phyloP scores from a whole-genome alignment of 2,888 invertebrate genomes.

The Andricus quercusramuli region DNA sequence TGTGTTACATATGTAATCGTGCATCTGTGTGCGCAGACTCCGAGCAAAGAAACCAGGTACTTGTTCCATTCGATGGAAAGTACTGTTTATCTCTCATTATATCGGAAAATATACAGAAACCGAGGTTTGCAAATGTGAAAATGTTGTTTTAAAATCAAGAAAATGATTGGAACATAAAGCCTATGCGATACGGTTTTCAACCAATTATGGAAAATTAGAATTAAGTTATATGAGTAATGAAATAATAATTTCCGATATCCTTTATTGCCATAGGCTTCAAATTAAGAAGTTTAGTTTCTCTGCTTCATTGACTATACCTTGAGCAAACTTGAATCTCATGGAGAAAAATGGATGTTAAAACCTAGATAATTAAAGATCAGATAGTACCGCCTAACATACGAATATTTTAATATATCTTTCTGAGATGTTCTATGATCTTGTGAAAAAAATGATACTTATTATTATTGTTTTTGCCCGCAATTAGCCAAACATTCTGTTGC shows the following conservation, averaged over 20 bases:
- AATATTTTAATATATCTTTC: too few relatives aligned
- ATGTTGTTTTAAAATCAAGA: background rate
- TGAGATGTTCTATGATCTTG: too few relatives aligned
- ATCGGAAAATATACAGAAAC: background rate
- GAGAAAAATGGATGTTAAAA: too few relatives aligned
- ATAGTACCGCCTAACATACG: too few relatives aligned
- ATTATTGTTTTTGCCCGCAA: too few relatives aligned
- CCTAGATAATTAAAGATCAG: too few relatives aligned
- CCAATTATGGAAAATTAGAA: background rate
- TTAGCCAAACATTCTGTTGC: too few relatives aligned
- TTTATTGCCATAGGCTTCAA: background rate
- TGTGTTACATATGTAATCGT: slow-evolving; percentile 14
- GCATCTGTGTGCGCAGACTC: background rate
- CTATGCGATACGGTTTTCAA: background rate
- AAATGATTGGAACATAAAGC: background rate
- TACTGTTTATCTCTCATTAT: slow-evolving; percentile 9
- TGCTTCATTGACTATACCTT: background rate
- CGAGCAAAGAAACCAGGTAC: background rate
- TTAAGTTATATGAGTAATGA: background rate
- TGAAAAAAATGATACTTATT: too few relatives aligned
- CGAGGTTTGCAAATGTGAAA: background rate
- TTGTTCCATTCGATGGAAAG: background rate
- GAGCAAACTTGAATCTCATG: background rate
- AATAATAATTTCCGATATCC: background rate
- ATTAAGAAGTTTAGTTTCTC: background rate